Percentiles rank a stretch among this genome's conserved stretches.
These are phyloP conservation scores for Malurus leucopterus DNA, from an alignment of 2,797 vertebrate genomes.

Conservation along the genomic window DNA sequence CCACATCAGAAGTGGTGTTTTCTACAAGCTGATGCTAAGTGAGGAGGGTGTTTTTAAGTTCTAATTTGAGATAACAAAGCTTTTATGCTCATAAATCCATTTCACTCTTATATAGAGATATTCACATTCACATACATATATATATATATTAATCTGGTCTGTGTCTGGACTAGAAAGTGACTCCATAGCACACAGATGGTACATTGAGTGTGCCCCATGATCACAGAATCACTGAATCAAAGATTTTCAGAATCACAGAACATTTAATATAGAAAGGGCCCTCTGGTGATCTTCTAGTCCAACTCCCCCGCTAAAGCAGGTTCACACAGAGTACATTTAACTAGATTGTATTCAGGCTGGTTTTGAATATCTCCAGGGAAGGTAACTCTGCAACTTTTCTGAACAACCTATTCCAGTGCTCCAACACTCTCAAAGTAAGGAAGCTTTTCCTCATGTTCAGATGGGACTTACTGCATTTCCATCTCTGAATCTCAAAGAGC, in stretches of 20 bases:
- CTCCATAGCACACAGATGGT: background rate
- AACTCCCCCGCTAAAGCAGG: rapidly evolving
- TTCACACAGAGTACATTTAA: background rate
- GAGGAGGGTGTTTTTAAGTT: background rate
- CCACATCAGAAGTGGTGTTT: background rate
- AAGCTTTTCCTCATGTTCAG: background rate
- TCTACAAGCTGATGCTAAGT: background rate
- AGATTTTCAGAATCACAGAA: background rate
- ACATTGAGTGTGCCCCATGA: rapidly evolving
- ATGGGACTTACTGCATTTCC: background rate
- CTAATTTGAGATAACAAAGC: background rate
- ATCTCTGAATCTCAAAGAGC: background rate
- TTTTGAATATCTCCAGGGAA: background rate
- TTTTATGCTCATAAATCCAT: background rate
- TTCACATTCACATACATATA: background rate
- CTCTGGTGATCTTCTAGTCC: background rate
- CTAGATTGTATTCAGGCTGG: background rate
- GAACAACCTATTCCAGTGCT: background rate
- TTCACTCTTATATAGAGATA: background rate
- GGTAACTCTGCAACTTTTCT: background rate
- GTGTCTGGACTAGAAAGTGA: background rate
- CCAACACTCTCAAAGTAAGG: background rate
- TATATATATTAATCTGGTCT: background rate
- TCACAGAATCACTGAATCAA: background rate
- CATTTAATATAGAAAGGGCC: background rate